A percentile compares a stretch with the other conserved stretches of the same genome.
phyloP scores from a whole-genome alignment of 2,113 vertebrate genomes.

The Loxodonta africana region DNA sequence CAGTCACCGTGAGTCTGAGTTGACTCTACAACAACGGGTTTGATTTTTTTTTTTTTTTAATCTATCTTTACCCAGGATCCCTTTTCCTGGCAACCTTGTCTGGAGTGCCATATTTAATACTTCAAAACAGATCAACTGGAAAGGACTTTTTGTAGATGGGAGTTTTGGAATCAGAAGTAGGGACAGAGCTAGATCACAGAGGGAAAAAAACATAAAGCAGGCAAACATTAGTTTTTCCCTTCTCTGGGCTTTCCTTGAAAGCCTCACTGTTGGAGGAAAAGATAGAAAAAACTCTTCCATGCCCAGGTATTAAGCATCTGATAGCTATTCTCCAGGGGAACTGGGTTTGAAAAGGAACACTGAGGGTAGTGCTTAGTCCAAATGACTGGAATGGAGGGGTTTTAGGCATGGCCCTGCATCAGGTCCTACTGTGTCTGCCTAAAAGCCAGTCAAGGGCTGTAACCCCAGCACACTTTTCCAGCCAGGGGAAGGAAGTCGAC shows the following conservation, averaged over 20 bases:
- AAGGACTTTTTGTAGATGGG: background rate
- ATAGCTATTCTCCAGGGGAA: background rate
- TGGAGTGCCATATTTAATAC: background rate
- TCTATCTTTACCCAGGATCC: background rate
- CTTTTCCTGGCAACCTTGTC: background rate
- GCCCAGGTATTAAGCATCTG: conserved; percentile 5
- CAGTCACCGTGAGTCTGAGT: no score
- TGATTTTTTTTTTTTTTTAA: no score
- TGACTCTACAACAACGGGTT: no score
- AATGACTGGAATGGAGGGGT: background rate
- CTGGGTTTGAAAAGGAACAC: conserved; percentile 41
- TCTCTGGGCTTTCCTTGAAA: background rate
- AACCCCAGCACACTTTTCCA: background rate
- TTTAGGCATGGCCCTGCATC: background rate
- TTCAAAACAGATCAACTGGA: background rate
- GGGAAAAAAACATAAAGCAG: background rate
- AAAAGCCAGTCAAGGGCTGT: background rate
- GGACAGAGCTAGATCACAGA: background rate
- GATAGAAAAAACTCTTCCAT: background rate
- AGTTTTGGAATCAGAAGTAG: conserved; percentile 45
- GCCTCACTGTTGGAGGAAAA: background rate
- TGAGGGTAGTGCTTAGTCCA: background rate
- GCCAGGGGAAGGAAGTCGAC: conserved; percentile 15
- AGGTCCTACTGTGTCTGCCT: background rate
- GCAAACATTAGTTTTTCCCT: background rate